Evolutionary conservation across 2,113 vertebrate genomes (phyloP).

Genomic region (Hyperopisus bebe): DNA sequence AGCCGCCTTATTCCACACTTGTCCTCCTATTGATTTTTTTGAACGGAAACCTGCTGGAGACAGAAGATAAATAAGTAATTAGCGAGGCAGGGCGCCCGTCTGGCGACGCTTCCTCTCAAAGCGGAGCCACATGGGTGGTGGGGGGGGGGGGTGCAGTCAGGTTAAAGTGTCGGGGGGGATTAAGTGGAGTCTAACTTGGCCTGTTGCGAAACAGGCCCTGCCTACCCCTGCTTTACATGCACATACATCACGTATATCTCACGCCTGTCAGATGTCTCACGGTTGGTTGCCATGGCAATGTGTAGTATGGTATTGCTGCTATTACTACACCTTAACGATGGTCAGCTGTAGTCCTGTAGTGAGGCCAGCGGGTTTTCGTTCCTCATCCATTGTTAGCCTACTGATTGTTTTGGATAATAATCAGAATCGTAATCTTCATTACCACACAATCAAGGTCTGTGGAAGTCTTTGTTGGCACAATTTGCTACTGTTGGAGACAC

Average conservation of each 20-base stretch:
- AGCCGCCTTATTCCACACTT: constrained; percentile 53
- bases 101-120: constrained; percentile 30
- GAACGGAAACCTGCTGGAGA: constrained; percentile 9
- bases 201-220: background rate
- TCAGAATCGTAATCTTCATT: background rate
- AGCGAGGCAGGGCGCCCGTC: constrained; percentile 26
- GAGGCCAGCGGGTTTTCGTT: background rate
- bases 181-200: background rate
- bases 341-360: background rate
- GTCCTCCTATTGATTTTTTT: constrained; percentile 57
- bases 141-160: background rate
- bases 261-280: background rate
- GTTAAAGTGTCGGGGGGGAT: background rate
- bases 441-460: background rate
- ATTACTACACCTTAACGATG: background rate
- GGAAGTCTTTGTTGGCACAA: background rate
- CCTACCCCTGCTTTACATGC: background rate
- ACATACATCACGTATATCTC: background rate
- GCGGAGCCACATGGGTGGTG: constrained; percentile 23
- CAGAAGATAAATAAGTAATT: constrained; percentile 59
- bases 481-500: no score
- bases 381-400: background rate
- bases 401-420: background rate
- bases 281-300: background rate
- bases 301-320: background rate